These are phyloP conservation scores for Poecile atricapillus DNA, from an alignment of 2,113 vertebrate species.

Conservation along the genomic window DNA sequence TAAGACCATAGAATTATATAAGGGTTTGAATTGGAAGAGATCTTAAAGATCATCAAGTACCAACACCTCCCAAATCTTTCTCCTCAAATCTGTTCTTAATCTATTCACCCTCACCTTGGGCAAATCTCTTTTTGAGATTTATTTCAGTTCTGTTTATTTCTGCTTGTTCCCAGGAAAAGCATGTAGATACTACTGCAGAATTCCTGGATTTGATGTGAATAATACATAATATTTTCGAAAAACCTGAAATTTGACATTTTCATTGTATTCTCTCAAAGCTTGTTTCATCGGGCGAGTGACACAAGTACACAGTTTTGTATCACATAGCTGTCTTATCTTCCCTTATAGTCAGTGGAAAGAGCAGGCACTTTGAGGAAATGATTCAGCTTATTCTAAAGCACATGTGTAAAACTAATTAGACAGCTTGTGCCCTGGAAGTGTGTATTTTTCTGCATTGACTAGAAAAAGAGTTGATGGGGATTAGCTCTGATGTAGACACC, in stretches of 20 bases:
- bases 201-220: background rate
- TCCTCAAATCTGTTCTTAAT: background rate
- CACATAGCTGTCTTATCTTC: background rate
- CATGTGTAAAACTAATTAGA: constrained; percentile 7
- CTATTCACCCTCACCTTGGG: background rate
- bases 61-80: background rate
- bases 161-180: background rate
- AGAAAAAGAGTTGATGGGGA: background rate
- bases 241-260: background rate
- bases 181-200: background rate
- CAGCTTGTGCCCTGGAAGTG: constrained; percentile 1
- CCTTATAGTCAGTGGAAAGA: background rate
- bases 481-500: background rate
- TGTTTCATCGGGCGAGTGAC: background rate
- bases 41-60: background rate
- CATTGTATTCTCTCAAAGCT: background rate
- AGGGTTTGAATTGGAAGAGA: background rate
- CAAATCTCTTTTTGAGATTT: background rate
- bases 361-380: background rate
- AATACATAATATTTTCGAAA: background rate
- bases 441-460: background rate
- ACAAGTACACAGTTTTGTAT: background rate
- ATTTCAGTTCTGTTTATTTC: background rate
- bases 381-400: constrained; percentile 33
- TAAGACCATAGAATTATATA: background rate